Evolutionary conservation across 2,888 invertebrate genomes (phyloP).

Genomic region (Stenotaenia linearis): DNA sequence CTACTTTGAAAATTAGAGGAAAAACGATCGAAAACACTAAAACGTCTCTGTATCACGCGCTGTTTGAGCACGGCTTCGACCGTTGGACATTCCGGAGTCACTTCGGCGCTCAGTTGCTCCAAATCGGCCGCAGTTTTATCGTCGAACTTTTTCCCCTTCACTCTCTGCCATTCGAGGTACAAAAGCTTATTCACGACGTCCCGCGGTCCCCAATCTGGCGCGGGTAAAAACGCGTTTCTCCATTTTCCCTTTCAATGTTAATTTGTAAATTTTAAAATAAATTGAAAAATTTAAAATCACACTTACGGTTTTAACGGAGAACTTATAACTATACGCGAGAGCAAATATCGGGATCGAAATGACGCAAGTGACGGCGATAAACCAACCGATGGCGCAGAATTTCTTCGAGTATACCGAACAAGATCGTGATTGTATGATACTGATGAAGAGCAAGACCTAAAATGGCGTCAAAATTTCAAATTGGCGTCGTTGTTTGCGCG

Average conservation of each 20-base stretch:
- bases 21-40: not conserved
- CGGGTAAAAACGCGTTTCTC: not conserved
- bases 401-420: not conserved
- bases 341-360: not conserved
- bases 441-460: not conserved
- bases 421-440: not conserved
- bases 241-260: no score
- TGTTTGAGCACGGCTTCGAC: not conserved
- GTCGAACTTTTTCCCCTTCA: not conserved
- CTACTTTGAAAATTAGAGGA: no score
- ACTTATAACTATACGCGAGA: no score
- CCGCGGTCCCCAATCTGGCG: not conserved
- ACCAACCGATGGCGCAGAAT: not conserved
- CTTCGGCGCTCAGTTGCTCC: not conserved
- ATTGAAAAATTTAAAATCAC: not conserved
- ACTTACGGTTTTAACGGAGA: no score
- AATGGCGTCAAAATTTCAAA: no score
- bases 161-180: not conserved
- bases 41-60: not conserved
- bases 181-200: not conserved
- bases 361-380: not conserved
- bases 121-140: not conserved
- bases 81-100: not conserved
- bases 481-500: no score
- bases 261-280: not conserved